Evolutionary conservation across 2,888 invertebrate species (phyloP), one percentile per base, ranked within the genome.

Genomic region (Rhogogaster chlorosoma): DNA sequence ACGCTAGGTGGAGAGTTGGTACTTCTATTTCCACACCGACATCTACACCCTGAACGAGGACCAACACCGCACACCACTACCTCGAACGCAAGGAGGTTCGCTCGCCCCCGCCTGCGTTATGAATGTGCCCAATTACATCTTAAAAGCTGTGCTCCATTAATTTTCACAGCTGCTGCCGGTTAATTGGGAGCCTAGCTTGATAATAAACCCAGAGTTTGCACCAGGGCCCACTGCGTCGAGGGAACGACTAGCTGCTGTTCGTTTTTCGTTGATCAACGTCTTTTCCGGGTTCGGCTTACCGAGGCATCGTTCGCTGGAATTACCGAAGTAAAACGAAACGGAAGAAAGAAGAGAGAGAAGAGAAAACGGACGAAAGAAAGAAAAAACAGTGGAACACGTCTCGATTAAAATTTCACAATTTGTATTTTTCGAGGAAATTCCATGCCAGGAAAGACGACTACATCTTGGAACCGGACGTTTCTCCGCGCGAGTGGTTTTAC

Each of bases 71-170:
- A 36, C 64, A 49, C 80, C 64, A 80, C 61, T 22, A 32, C 80
- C 38, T 26, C 26, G 18, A 61, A 80, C 22, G 61, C 64, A 83
- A 83, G 84, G 84, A 83, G 80, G 88, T 87, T 87, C 87, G 86
- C 90, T 87, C 88, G 85, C 88, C 87, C 89, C 89, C 91, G 91
- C 89, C 91, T 92, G 93, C 94, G 94, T 95, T 95, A 95, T 95
- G 94, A 95, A 95, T 95, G 95, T 94, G 94, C 94, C 95, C 95
- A 95, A 95, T 95, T 95, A 95, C 95, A 95, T 95, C 95, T 95
- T 95, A 95, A 95, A 95, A 95, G 95, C 95, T 94, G 94, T 94
- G 95, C 94, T 94, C 95, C 95, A 95, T 95, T 95, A 95, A 95
- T 95, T 95, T 95, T 94, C 95, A 94, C 95, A 95, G 95, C 95